Conservation (phyloP, 2,113 vertebrate genomes). For the Otus sunia region DNA sequence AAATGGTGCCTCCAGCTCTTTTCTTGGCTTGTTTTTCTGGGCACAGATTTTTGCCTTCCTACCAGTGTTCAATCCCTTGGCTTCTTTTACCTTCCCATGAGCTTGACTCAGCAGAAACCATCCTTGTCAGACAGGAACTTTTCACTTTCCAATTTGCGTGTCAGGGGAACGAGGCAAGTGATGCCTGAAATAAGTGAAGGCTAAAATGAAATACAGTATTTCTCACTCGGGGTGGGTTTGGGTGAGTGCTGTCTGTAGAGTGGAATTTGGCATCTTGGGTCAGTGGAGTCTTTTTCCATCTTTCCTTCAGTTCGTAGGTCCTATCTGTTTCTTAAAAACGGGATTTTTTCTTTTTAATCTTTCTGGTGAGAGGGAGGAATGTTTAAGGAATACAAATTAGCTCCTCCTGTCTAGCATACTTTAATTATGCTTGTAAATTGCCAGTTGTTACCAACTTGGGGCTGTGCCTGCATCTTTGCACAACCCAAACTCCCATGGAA, state of each 20-base stretch:
- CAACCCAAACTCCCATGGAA: background rate
- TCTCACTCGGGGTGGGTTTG: background rate
- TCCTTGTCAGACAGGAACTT: background rate
- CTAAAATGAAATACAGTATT: fast-evolving
- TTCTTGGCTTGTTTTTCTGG: background rate
- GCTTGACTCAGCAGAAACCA: background rate
- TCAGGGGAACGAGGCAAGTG: background rate
- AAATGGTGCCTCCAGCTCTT: background rate
- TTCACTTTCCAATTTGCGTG: background rate
- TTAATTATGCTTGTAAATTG: background rate
- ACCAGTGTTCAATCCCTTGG: background rate
- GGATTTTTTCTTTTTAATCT: background rate
- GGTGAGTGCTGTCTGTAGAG: background rate
- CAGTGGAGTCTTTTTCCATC: background rate
- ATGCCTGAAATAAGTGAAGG: background rate
- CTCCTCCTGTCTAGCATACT: background rate
- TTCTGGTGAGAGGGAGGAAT: background rate
- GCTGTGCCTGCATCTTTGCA: background rate
- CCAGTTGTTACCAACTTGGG: background rate
- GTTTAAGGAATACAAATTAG: constrained; percentile 36
- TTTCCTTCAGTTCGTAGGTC: background rate
- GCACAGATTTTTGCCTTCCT: background rate
- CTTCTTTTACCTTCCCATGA: background rate
- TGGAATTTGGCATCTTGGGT: background rate
- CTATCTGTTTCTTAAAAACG: background rate